Conservation (phyloP, 1,140 invertebrate genomes). For the Orius laevigatus region DNA sequence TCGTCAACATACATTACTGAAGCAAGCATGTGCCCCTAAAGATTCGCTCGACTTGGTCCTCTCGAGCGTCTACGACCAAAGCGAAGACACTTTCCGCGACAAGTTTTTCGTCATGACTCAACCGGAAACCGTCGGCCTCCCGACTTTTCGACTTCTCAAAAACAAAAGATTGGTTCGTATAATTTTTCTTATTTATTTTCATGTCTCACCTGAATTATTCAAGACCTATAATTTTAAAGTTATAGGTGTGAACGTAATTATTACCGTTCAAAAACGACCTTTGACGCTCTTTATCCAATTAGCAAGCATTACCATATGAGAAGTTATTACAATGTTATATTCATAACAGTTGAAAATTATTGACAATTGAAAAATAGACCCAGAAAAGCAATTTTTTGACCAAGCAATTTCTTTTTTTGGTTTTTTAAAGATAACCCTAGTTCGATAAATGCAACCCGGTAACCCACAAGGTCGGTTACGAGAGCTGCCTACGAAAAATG, state of each 20-base stretch:
- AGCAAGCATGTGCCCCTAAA: slow-evolving; percentile 30
- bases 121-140: slow-evolving; percentile 34
- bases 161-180: slow-evolving; percentile 25
- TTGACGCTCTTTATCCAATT: neutral
- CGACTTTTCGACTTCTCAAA: slow-evolving; percentile 36
- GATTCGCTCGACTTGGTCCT: slow-evolving; percentile 43
- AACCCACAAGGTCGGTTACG: too few relatives aligned
- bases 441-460: too few relatives aligned
- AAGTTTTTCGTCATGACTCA: slow-evolving; percentile 38
- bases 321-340: too few relatives aligned
- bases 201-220: neutral
- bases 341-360: too few relatives aligned
- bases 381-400: too few relatives aligned
- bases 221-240: too few relatives aligned
- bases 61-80: slow-evolving; percentile 39
- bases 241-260: too few relatives aligned
- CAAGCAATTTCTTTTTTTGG: too few relatives aligned
- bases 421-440: too few relatives aligned
- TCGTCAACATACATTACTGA: slow-evolving; percentile 8
- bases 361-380: too few relatives aligned
- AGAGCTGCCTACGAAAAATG: too few relatives aligned
- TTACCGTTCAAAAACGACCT: neutral
- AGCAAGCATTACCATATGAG: too few relatives aligned
- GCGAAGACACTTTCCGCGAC: slow-evolving; percentile 37
- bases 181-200: neutral